Evolutionary conservation across 2,888 invertebrate species (phyloP).

Genomic region (Lepidochrysops patricia): DNA sequence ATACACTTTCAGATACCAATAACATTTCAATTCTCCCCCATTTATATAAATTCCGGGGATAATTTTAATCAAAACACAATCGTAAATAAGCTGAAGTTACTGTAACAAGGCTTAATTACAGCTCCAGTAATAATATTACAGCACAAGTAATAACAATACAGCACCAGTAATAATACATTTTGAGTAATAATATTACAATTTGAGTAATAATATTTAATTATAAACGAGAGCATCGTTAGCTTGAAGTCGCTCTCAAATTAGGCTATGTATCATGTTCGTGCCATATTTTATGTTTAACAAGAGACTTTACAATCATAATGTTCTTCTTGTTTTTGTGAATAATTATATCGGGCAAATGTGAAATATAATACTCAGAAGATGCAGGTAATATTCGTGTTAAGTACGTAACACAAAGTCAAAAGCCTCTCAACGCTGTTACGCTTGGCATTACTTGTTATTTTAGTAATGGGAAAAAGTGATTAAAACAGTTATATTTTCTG

Average conservation of each 20-base stretch:
- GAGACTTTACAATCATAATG: not conserved
- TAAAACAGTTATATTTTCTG: no score
- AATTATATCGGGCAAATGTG: no score
- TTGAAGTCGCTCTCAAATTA: conserved; percentile 17
- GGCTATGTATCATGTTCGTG: conserved; percentile 18
- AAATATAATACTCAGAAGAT: no score
- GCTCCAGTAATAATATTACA: conserved; percentile 14
- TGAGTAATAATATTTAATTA: conserved; percentile 20
- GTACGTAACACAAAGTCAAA: no score
- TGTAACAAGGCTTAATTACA: conserved; percentile 10
- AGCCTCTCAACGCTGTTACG: no score
- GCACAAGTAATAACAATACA: not conserved
- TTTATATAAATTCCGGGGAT: not conserved
- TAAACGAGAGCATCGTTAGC: conserved; percentile 16
- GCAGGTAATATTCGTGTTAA: no score
- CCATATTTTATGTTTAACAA: not conserved
- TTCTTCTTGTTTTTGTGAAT: not conserved
- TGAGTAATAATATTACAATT: not conserved
- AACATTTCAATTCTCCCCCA: not conserved
- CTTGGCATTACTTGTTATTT: no score
- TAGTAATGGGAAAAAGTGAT: no score
- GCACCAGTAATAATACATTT: conserved; percentile 15
- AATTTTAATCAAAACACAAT: not conserved
- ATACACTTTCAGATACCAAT: not conserved
- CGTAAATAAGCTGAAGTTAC: not conserved